Base-by-base conservation (phyloP, 2,888 invertebrate species). In the Aproaerema taeniolella region DNA sequence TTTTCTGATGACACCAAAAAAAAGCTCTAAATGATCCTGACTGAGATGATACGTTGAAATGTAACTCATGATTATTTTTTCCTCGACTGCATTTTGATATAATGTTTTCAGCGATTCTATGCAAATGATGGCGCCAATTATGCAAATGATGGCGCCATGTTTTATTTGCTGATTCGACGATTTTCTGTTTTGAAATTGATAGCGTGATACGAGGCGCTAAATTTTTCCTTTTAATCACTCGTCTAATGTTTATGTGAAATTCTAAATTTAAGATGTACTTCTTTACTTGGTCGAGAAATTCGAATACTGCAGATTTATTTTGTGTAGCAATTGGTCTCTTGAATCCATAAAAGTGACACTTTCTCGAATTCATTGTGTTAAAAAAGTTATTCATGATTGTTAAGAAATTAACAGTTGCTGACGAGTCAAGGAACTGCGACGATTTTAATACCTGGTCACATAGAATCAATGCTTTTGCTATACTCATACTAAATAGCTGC, bases 11-110 rank as follows among this genome's bases (percentile, higher is more conserved):
- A 31, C 7, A 5, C 43, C 41, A 30, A 47, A 46, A 37, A 41
- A 17, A 0, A 36, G 2, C 17, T 50, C 50, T 2, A 50, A 8
- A 15, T 54, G 49, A 12, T 50, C 48, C 13, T 51, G 47, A 13
- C 43, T 47, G 6, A 52, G 9, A 6, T 43, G 39, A 16, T 50
- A 49, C n/a, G 34, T 45, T 8, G 49, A 44, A 15, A 53, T 42
- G n/a, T 9, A 26, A 9, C 2, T 31, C 8, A 31, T n/a, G 1
- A 16, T 8, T 2, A n/a, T 15, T 9, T 8, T 16, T 9, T 31
- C 50, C 28, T 38, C 47, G 9, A 7, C 1, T 2, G 12, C n/a
- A 20, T 33, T 29, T 29, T 26, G 17, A 17, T 2, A 15, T 2
- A 24, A 7, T 14, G 31, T 41, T 11, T 7, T 12, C 10, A 31